Percentiles rank a stretch among this genome's conserved stretches.
Conservation (phyloP, 2,797 vertebrate genomes). For the Hyperoplus immaculatus region DNA sequence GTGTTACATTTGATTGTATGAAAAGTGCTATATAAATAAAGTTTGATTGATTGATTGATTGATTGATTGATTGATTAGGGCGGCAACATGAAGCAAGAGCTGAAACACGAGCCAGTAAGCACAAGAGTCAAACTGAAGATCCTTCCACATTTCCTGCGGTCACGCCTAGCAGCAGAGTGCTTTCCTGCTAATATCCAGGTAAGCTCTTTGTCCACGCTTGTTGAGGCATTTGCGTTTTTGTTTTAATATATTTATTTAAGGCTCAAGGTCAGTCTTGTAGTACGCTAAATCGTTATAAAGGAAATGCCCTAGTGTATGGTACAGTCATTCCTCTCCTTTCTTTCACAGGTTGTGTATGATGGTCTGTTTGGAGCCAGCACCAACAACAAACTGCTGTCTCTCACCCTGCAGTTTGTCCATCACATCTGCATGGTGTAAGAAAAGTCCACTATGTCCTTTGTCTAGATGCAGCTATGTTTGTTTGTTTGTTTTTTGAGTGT, state of each 20-base stretch:
- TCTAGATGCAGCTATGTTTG: neutral
- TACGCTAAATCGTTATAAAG: neutral
- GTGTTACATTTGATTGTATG: no score
- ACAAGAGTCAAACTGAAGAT: constrained; percentile 99
- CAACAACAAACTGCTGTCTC: constrained; percentile 95
- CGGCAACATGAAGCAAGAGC: constrained; percentile 92
- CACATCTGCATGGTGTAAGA: constrained; percentile 92
- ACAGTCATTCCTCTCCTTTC: constrained; percentile 29
- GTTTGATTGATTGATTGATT: no score
- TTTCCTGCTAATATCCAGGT: constrained; percentile 99
- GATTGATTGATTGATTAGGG: constrained; percentile 79
- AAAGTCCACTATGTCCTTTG: neutral
- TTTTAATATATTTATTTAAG: no score
- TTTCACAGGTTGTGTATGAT: constrained; percentile 94
- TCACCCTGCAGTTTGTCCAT: constrained; percentile 97
- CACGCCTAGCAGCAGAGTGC: constrained; percentile 94
- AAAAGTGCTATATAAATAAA: no score
- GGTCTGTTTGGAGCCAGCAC: constrained; percentile 97
- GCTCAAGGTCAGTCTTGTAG: neutral
- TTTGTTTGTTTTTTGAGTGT: neutral
- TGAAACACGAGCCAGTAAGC: constrained; percentile 97
- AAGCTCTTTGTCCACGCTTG: neutral
- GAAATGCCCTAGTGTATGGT: neutral
- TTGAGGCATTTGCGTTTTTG: neutral
- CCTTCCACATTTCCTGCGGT: constrained; percentile 95